Evolutionary conservation across 2,888 invertebrate species (phyloP), one percentile per base, ranked within the genome.

Genomic region (Agrochola lychnidis): DNA sequence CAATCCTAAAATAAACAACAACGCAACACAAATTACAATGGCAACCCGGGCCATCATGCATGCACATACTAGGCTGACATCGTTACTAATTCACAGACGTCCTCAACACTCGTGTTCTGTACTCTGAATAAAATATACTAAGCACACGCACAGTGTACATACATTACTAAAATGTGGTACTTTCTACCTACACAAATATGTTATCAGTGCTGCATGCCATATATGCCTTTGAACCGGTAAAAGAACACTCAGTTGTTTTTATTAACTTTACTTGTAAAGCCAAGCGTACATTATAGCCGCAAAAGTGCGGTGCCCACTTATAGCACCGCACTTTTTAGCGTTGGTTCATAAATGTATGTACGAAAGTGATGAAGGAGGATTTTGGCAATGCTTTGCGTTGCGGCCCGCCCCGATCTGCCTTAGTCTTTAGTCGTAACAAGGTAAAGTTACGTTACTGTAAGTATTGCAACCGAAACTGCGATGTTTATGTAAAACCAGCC

Each of bases 121-220:
- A 19, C 16, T 72, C 14, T 69, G 48, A 79, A 72, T 83, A 69
- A 83, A 56, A 79, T 79, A 79, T 53, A 56, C 42, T 22, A 86
- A 74, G 66, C n/a, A 69, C 64, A 73, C 62, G 16, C 57, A 70
- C 63, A 59, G 25, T 59, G 78, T 40, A 72, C 25, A 30, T 42
- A 53, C 42, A 61, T 77, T 61, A 40, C 12, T 25, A 57, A 76
- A 81, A 56, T 42, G 25, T 42, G 2, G 25, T 30, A 16, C 16
- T 40, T 56, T 19, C n/a, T 48, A 62, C 82, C 78, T 75, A 56
- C 53, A 53, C 64, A 81, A 81, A 30, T 64, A 81, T 78, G 73
- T 80, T 6, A 2, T 42, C n/a, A 59, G 36, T 51, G 56, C 16
- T 42, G 30, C 57, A 73, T 63, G 42, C 40, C 62, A 22, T 72